Evolutionary conservation across 2,888 invertebrate genomes (phyloP), one percentile per base, ranked within the genome.

Genomic region (Timema cristinae): DNA sequence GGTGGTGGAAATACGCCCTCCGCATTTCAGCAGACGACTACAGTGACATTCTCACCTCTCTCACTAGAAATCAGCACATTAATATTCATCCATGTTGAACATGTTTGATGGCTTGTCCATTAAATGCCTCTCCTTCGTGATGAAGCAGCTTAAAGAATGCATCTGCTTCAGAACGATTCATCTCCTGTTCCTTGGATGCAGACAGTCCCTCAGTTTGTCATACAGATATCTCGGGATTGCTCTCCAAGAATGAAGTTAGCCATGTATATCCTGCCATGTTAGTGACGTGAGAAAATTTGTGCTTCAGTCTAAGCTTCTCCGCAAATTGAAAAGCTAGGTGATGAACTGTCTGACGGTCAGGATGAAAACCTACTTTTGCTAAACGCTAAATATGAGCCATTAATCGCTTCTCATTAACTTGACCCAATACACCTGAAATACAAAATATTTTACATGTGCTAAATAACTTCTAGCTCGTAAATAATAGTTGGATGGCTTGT

Each of bases 1-100:
- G 75, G 76, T 7, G 73, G 72, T 15, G 75, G 59, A 61, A 72
- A 75, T 59, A 51, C 59, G 11, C 73, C 73, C 61, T 72, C 74
- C 10, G 72, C 72, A 69, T 74, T 75, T 68, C 68, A 72, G 59
- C 75, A 76, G 7, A 68, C 71, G 7, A 76, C 16, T 11, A 10
- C 11, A 75, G 66, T 59, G 56, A 75, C 16, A 75, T 73, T 10
- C 72, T 75, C 67, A 73, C 76, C 48, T 75, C 75, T 63, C 73
- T 75, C 67, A 5, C 52, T 8, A n/a, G 68, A 8, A n/a, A 50
- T 52, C 51, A 68, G 13, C 5, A 9, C 16, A 16, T 68, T 52
- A 11, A 10, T 52, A 11, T 9, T 52, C 52, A 52, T 10, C 52
- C 11, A 10, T 52, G 52, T 52, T 52, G 68, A 9, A 51, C 32